Conservation (phyloP, 2,797 vertebrate species). For the Siniperca scherzeri region DNA sequence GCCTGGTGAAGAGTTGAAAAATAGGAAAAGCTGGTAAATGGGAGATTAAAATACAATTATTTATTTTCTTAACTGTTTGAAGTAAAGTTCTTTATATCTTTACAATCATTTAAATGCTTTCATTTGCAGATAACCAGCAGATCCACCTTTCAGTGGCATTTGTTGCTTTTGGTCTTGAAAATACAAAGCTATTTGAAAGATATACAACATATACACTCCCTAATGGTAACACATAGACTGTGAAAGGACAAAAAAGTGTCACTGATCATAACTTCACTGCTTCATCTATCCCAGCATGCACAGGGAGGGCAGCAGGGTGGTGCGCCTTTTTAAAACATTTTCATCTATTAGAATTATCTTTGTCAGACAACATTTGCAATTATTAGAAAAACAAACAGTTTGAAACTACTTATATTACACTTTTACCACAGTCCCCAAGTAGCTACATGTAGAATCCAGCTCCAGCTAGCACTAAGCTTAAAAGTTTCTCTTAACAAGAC, state of each 20-base stretch:
- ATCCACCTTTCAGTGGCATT: neutral
- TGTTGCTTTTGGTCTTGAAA: neutral
- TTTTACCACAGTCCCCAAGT: neutral
- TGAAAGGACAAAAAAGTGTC: neutral
- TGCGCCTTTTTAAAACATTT: neutral
- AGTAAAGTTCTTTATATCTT: neutral
- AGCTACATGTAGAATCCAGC: neutral
- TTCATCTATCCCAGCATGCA: too few relatives aligned
- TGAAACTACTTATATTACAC: neutral
- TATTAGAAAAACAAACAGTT: neutral
- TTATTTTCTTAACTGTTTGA: too few relatives aligned
- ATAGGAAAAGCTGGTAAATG: neutral
- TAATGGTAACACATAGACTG: neutral
- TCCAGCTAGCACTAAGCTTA: neutral
- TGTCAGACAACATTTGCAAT: neutral
- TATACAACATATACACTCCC: neutral
- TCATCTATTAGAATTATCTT: neutral
- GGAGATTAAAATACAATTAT: neutral
- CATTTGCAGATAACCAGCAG: neutral
- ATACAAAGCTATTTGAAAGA: neutral
- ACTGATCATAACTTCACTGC: neutral
- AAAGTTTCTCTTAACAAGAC: too few relatives aligned
- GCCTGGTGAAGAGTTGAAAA: too few relatives aligned
- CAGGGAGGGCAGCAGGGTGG: neutral
- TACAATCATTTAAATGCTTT: neutral